A percentile compares a stretch with the other conserved stretches of the same genome.
Conservation (phyloP, 2,888 invertebrate species). For the Xylocampa areola region DNA sequence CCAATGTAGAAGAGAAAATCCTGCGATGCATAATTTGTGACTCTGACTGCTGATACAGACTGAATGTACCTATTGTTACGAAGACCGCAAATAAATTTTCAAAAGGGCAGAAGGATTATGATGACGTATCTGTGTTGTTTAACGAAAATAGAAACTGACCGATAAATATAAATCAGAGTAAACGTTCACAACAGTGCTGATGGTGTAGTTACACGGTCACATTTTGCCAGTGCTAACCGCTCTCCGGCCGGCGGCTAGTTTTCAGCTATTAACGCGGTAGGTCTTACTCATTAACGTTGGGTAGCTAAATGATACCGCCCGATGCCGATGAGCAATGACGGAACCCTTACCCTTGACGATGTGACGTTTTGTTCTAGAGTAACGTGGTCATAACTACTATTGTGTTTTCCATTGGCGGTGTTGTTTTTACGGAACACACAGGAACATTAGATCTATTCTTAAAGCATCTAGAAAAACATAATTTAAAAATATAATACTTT, state of each 20-base stretch:
- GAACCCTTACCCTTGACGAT: conserved; percentile 66
- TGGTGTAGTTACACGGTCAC: conserved; percentile 63
- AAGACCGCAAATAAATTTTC: too few relatives aligned
- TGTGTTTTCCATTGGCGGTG: conserved; percentile 7
- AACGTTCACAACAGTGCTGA: conserved; percentile 60
- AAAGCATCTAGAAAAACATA: too few relatives aligned
- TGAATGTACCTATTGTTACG: too few relatives aligned
- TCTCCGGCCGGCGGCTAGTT: conserved; percentile 83
- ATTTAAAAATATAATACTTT: too few relatives aligned
- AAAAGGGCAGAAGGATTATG: too few relatives aligned
- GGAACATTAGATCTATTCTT: too few relatives aligned
- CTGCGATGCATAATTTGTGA: too few relatives aligned
- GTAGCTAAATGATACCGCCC: conserved; percentile 81
- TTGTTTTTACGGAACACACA: not conserved
- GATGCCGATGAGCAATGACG: conserved; percentile 64
- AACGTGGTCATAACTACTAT: conserved; percentile 13
- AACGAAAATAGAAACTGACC: conserved; percentile 33
- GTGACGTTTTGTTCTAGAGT: conserved; percentile 50
- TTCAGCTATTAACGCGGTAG: conserved; percentile 86
- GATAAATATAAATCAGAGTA: conserved; percentile 45
- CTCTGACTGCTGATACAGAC: too few relatives aligned
- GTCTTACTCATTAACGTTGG: conserved; percentile 85
- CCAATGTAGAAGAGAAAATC: too few relatives aligned
- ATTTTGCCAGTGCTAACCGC: conserved; percentile 74
- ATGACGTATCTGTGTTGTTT: too few relatives aligned